Conservation (phyloP, 1,140 invertebrate species). For the Aphaenogaster rudis region DNA sequence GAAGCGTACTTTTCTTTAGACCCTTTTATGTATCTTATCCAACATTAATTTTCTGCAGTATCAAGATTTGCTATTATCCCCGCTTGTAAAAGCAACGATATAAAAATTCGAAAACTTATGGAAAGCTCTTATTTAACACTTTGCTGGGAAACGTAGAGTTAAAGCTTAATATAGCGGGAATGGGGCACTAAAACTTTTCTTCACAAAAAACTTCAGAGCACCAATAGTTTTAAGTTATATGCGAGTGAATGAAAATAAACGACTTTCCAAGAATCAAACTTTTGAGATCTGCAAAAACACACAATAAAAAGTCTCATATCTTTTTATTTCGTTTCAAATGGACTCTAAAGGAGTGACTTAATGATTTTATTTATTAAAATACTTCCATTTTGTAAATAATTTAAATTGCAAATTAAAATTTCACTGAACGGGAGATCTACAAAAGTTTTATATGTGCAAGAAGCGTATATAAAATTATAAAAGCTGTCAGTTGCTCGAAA, state of each 20-base stretch:
- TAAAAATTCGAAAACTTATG: constrained; percentile 12
- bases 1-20: not conserved
- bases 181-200: not conserved
- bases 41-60: not conserved
- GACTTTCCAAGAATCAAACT: not conserved
- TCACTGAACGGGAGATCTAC: not conserved
- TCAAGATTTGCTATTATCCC: not conserved
- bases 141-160: not conserved
- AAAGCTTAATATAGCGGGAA: constrained; percentile 10
- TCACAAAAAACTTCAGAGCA: not conserved
- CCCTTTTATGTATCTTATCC: not conserved
- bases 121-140: constrained; percentile 22
- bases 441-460: not conserved
- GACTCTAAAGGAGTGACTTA: not conserved
- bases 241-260: not conserved
- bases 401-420: not conserved
- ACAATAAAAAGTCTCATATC: not conserved
- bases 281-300: not conserved
- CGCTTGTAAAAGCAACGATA: not conserved
- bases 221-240: not conserved
- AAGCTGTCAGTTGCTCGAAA: not conserved
- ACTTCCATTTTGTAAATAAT: not conserved
- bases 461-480: not conserved
- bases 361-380: not conserved
- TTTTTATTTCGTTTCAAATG: not conserved